phyloP scores from a whole-genome alignment of 2,113 vertebrate genomes.

The Crotalus viridis region DNA sequence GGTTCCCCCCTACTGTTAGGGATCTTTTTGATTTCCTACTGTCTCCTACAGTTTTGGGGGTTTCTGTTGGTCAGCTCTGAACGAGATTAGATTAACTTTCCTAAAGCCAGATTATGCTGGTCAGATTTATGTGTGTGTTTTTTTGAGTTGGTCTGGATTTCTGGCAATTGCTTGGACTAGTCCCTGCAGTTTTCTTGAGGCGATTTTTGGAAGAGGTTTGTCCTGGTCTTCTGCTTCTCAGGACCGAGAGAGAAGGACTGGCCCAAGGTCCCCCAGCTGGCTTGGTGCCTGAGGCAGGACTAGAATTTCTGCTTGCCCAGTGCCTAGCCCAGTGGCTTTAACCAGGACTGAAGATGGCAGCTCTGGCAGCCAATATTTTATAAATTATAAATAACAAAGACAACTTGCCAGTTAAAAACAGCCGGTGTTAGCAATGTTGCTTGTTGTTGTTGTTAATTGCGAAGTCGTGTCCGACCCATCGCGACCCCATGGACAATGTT shows the following conservation, averaged over 20 bases:
- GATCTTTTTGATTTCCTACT: background rate
- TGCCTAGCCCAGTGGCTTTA: too few relatives aligned
- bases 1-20: fast-evolving
- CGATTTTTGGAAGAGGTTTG: too few relatives aligned
- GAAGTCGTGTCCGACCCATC: too few relatives aligned
- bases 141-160: background rate
- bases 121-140: background rate
- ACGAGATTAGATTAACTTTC: background rate
- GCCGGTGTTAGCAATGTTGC: background rate
- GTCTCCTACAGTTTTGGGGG: background rate
- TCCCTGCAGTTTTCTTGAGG: too few relatives aligned
- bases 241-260: too few relatives aligned
- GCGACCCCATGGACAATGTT: too few relatives aligned
- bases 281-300: too few relatives aligned
- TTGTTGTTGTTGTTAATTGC: too few relatives aligned
- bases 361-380: background rate
- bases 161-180: background rate
- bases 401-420: background rate
- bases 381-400: background rate
- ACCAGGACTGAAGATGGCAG: too few relatives aligned
- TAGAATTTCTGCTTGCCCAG: too few relatives aligned
- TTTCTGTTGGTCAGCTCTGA: background rate
- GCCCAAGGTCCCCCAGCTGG: too few relatives aligned
- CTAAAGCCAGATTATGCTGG: background rate
- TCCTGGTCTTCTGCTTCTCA: too few relatives aligned